Evolutionary conservation across 37 sponge, comb jelly and placozoan genomes (phyloP).

Genomic region (Bolinopsis microptera): DNA sequence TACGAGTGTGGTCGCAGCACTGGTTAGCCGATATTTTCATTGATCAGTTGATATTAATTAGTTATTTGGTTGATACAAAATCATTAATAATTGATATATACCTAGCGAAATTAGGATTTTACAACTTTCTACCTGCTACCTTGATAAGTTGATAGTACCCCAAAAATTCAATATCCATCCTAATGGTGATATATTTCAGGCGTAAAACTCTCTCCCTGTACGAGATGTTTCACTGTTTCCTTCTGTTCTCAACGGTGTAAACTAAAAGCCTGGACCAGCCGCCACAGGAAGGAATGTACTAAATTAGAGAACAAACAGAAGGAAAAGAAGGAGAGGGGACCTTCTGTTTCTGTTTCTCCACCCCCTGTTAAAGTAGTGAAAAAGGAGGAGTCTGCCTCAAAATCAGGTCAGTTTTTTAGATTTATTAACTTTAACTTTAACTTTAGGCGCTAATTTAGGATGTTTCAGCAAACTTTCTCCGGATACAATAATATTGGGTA

Average conservation of each 20-base stretch:
- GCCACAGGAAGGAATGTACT: slow-evolving; percentile 74
- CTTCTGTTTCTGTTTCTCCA: neutral
- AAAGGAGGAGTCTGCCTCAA: neutral
- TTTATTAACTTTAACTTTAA: neutral
- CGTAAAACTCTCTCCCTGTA: slow-evolving; percentile 70
- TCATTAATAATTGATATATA: no score
- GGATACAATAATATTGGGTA: no score
- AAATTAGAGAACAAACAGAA: slow-evolving; percentile 63
- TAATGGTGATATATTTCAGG: no score
- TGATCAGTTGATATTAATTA: neutral
- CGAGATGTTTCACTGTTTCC: slow-evolving; percentile 67
- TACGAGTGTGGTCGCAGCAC: slow-evolving; percentile 61
- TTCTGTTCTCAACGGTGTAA: slow-evolving; percentile 76
- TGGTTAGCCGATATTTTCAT: neutral
- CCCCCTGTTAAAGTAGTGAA: neutral
- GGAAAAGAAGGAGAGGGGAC: slow-evolving; percentile 29
- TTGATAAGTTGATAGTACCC: no score
- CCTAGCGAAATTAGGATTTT: no score
- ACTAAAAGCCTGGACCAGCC: slow-evolving; percentile 70
- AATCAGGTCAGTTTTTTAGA: neutral
- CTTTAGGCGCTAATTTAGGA: neutral
- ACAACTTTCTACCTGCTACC: no score
- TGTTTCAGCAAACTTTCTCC: no score
- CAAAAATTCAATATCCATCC: no score
- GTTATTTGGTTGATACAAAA: neutral